phyloP scores from a whole-genome alignment of 1,140 invertebrate genomes.

The Temnothorax nylanderi region DNA sequence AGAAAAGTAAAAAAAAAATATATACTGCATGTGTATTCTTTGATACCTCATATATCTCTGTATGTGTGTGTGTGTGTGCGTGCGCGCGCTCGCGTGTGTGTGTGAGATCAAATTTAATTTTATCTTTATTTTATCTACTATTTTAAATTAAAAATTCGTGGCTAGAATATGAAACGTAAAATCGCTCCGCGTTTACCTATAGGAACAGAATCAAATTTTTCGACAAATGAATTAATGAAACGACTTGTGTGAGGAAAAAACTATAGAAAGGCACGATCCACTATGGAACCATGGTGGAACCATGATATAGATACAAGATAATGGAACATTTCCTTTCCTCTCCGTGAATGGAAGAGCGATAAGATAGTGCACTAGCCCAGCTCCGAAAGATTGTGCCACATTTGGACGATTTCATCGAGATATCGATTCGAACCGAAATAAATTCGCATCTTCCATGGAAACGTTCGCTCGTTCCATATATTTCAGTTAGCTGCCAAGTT shows the following conservation, averaged over 20 bases:
- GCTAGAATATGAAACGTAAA: not conserved
- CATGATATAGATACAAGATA: conserved; percentile 53
- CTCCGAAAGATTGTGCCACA: conserved; percentile 35
- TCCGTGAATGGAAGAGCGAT: conserved; percentile 53
- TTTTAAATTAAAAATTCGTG: not conserved
- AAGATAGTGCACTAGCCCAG: conserved; percentile 39
- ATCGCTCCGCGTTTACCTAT: conserved; percentile 40
- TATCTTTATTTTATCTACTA: not conserved
- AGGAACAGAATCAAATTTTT: conserved; percentile 34
- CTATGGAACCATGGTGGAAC: conserved; percentile 59
- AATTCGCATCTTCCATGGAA: not conserved
- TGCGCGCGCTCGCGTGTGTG: not conserved
- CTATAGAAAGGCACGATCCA: conserved; percentile 67
- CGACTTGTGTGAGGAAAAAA: conserved; percentile 31
- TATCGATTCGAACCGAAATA: conserved; percentile 16
- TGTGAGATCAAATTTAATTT: not conserved
- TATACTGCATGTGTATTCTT: not conserved
- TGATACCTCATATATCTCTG: not conserved
- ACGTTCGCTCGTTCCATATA: not conserved
- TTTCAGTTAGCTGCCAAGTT: not conserved
- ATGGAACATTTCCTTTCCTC: conserved; percentile 52
- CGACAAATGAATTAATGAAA: conserved; percentile 60
- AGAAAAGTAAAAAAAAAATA: not conserved
- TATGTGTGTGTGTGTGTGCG: no score
- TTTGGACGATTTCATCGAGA: conserved; percentile 47